phyloP scores from a whole-genome alignment of 1,140 invertebrate species.

The Laupala kohalensis region DNA sequence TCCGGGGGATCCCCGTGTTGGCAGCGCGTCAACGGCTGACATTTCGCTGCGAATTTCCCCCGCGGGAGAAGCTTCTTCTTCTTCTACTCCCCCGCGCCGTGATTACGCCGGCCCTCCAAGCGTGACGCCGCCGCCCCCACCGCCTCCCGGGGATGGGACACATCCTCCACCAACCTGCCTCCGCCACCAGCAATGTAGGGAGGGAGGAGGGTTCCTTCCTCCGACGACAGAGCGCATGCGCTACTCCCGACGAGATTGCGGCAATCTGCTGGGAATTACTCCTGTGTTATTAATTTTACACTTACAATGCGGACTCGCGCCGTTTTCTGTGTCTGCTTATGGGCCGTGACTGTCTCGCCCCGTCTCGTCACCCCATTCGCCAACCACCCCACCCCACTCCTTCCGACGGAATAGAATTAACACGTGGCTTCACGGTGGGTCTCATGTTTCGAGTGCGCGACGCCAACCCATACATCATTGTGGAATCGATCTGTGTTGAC shows the following conservation, averaged over 20 bases:
- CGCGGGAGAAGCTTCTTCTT: background rate
- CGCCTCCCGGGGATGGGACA: no score
- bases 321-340: background rate
- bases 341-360: background rate
- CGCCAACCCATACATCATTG: background rate
- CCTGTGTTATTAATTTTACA: background rate
- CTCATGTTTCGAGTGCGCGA: background rate
- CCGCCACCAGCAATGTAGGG: no score
- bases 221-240: no score
- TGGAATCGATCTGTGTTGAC: background rate
- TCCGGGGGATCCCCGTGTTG: no score
- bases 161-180: no score
- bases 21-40: background rate
- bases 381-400: background rate
- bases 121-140: background rate
- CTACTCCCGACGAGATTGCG: background rate
- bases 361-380: background rate
- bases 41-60: slow-evolving; percentile 1
- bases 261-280: background rate
- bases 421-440: background rate
- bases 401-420: background rate
- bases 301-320: background rate
- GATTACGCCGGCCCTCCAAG: background rate
- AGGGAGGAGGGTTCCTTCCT: no score
- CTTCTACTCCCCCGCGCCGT: background rate